Conservation (phyloP, 2,113 vertebrate genomes). For the Burhinus bistriatus region DNA sequence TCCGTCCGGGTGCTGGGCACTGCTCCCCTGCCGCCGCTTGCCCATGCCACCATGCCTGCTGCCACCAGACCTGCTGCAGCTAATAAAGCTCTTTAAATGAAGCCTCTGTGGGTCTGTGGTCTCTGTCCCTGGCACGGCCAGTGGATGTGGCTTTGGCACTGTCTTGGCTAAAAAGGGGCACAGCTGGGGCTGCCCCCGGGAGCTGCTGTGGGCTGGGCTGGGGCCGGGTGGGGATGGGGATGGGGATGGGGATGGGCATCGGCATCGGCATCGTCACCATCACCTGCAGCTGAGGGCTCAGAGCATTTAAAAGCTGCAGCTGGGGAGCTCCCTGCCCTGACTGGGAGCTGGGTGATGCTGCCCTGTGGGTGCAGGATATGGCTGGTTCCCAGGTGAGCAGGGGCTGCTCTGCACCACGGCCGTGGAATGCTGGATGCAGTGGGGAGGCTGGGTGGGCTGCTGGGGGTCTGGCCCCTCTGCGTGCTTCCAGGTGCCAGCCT, state of each 20-base stretch:
- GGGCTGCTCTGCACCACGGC: fast-evolving
- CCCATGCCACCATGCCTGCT: constrained; percentile 11
- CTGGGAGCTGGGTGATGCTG: fast-evolving
- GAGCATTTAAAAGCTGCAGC: neutral
- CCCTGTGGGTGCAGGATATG: fast-evolving
- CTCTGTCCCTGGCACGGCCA: neutral
- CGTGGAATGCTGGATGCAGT: fast-evolving
- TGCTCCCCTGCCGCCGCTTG: neutral
- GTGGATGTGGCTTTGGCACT: fast-evolving
- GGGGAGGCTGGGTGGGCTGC: neutral
- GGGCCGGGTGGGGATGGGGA: no score
- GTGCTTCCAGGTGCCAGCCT: neutral
- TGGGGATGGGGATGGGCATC: no score
- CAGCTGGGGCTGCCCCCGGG: neutral
- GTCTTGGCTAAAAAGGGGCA: neutral
- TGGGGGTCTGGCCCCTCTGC: neutral
- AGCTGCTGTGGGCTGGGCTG: neutral
- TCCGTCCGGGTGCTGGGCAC: fast-evolving
- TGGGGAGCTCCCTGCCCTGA: neutral
- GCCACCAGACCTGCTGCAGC: constrained; percentile 62
- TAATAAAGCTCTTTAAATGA: constrained; percentile 76
- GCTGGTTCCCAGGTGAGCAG: neutral
- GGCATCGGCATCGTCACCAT: no score
- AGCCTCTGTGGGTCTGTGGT: fast-evolving
- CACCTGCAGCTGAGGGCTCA: neutral